Conservation (phyloP, 2,113 vertebrate genomes). For the Pogonocichla stellata region DNA sequence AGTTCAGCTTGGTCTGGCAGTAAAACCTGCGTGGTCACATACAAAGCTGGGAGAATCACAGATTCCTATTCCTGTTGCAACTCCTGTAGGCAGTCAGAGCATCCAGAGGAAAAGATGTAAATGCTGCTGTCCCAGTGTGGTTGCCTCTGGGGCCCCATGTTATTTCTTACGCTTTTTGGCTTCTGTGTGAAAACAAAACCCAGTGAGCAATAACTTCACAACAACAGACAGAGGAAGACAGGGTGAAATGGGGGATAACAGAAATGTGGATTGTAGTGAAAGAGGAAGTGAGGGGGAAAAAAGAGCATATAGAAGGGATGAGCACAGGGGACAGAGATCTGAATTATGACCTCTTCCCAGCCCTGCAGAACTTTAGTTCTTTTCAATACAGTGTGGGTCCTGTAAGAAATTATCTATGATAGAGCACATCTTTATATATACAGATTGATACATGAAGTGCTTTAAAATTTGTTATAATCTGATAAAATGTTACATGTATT, state of each 20-base stretch:
- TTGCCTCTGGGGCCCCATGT: not conserved
- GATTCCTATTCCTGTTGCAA: not conserved
- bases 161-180: not conserved
- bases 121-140: fast-evolving
- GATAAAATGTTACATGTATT: not conserved
- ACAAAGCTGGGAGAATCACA: not conserved
- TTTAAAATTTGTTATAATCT: not conserved
- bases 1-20: not conserved
- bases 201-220: not conserved
- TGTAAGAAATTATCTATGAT: not conserved
- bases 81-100: not conserved
- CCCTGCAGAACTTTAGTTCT: not conserved
- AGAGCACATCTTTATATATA: not conserved
- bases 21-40: not conserved
- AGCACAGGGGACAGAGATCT: not conserved
- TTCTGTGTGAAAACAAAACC: not conserved
- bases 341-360: not conserved
- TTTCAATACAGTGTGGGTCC: not conserved
- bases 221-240: not conserved
- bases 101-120: not conserved
- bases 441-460: not conserved
- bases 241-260: not conserved
- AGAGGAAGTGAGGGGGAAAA: not conserved
- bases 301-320: not conserved
- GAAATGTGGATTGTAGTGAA: not conserved